Evolutionary conservation across 1,140 invertebrate species (phyloP), one percentile per base, ranked within the genome.

Genomic region (Sitophilus oryzae): DNA sequence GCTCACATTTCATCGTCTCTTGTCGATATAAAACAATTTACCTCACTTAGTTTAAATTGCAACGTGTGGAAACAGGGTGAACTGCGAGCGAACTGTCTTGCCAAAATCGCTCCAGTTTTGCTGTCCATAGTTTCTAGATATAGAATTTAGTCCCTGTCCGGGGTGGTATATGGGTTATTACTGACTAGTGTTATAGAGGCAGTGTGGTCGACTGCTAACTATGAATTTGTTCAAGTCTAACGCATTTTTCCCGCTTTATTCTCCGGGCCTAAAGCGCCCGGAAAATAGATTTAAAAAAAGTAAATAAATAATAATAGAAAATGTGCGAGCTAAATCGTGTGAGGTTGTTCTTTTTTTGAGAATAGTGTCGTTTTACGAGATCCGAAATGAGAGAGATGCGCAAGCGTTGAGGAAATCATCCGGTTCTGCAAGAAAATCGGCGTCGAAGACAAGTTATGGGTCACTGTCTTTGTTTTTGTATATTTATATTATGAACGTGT

Each of bases 121-220:
- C 34, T 35, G 16, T 41, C 43, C 25, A 25, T 46, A 23, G 41
- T 18, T 47, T 30, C 34, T 21, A 20, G 2, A 8, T 45, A 21
- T 5, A 21, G 16, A 22, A 53, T 37, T n/a, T 37, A 43, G 42
- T 45, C 42, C 37, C 34, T 9, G 42, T 14, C 25, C 20, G 25
- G 41, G 42, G 30, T 53, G 42, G 50, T 25, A 43, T 45, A 34
- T 52, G 50, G 42, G 30, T 52, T 52, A 22, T 52, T 30, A 22
- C 51, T 22, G 52, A 47, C 43, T 54, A 54, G 14, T 42, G 47
- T 37, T n/a, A 18, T 47, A 54, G 45, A 30, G 14, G 44, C 44
- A 54, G 52, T 8, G 18, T 54, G 52, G 52, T 54, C 52, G 47
- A n/a, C 52, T 54, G 52, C 44, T 22, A 10, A 20, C 20, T 45